These are phyloP conservation scores for Germaria angustata DNA, from an alignment of 2,888 invertebrate species.

Conservation along the genomic window DNA sequence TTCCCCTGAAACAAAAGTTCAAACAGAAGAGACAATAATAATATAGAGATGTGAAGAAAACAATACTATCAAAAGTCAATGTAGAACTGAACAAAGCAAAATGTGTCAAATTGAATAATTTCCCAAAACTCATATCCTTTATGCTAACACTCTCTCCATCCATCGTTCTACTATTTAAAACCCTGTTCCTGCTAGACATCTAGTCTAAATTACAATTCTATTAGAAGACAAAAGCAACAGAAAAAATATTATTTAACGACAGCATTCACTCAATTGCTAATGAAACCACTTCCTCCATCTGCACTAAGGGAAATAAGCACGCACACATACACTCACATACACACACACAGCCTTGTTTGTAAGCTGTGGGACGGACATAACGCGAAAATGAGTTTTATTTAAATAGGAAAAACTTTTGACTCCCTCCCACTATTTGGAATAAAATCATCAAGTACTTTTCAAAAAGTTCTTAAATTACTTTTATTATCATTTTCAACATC, in stretches of 20 bases:
- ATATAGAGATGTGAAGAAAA: conserved; percentile 2
- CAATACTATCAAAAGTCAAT: conserved; percentile 34
- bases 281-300: conserved; percentile 22
- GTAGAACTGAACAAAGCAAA: background rate
- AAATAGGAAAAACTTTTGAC: conserved; percentile 45
- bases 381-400: conserved; percentile 60
- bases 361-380: conserved; percentile 7
- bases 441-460: conserved; percentile 64
- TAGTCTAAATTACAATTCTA: conserved; percentile 44
- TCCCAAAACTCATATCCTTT: conserved; percentile 22
- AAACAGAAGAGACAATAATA: conserved; percentile 1
- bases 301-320: background rate
- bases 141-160: background rate
- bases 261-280: conserved; percentile 54
- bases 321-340: background rate
- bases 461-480: conserved; percentile 71
- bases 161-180: background rate
- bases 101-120: conserved; percentile 43
- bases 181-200: conserved; percentile 31
- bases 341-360: background rate
- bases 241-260: conserved; percentile 57
- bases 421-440: conserved; percentile 40
- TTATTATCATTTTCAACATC: conserved; percentile 69
- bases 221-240: conserved; percentile 38
- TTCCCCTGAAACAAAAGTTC: background rate